Conservation (phyloP, 2,888 invertebrate species). For the Drosophila koepferae region DNA sequence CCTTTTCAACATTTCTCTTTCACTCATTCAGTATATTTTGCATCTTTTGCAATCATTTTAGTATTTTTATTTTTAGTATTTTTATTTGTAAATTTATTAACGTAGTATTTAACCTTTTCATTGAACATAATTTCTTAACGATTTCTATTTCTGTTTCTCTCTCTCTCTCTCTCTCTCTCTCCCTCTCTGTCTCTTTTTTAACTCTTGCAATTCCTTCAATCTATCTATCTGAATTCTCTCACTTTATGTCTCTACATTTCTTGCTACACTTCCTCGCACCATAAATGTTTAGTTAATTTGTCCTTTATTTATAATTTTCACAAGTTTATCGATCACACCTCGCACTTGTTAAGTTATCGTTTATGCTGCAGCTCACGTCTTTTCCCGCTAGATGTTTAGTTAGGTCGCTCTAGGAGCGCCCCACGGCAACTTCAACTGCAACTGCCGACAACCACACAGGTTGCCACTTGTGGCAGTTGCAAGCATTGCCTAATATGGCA, state of each 20-base stretch:
- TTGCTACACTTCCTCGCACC: too few relatives aligned
- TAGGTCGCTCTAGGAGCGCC: slow-evolving; percentile 27
- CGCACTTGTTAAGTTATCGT: slow-evolving; percentile 20
- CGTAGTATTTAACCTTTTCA: too few relatives aligned
- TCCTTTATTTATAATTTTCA: neutral
- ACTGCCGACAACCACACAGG: slow-evolving; percentile 38
- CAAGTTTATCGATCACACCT: slow-evolving; percentile 47
- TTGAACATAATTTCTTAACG: too few relatives aligned
- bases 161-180: too few relatives aligned
- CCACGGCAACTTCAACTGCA: neutral
- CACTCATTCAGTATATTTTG: neutral
- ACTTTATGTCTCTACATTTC: too few relatives aligned
- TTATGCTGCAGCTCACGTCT: slow-evolving; percentile 11
- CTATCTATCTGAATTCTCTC: neutral
- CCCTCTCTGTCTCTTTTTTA: neutral
- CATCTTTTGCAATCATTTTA: neutral
- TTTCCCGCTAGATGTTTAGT: neutral
- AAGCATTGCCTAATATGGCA: slow-evolving; percentile 43
- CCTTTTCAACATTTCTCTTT: too few relatives aligned
- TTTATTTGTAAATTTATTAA: too few relatives aligned
- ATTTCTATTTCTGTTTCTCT: too few relatives aligned
- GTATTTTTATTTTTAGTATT: too few relatives aligned
- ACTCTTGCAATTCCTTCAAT: too few relatives aligned
- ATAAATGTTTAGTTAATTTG: neutral
- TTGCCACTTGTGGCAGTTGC: slow-evolving; percentile 44